These are phyloP conservation scores for Diglossa cyanea DNA, from an alignment of 2,797 vertebrate species.

Conservation along the genomic window DNA sequence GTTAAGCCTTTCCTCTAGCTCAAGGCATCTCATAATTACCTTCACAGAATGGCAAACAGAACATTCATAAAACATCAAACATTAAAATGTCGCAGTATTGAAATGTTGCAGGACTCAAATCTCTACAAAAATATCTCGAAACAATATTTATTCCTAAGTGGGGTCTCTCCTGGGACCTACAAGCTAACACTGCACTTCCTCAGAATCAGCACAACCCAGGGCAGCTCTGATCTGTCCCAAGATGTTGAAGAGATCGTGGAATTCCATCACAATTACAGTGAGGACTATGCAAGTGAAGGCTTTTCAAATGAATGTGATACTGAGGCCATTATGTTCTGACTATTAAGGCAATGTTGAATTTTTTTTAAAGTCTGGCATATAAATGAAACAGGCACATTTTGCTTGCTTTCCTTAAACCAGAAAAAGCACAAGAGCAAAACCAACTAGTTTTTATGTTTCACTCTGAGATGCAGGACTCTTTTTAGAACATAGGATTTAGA, in stretches of 20 bases:
- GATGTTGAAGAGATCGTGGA: neutral
- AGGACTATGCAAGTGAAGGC: neutral
- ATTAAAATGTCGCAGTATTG: neutral
- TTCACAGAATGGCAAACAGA: neutral
- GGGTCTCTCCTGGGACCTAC: neutral
- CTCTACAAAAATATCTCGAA: neutral
- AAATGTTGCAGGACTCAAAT: neutral
- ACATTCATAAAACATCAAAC: neutral
- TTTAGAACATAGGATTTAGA: neutral
- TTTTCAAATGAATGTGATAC: neutral
- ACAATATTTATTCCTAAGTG: neutral
- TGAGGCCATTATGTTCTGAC: neutral
- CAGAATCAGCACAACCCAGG: neutral
- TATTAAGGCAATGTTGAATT: neutral
- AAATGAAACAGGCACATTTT: neutral
- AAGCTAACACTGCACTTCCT: neutral
- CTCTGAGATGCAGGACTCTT: neutral
- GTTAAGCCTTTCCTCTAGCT: neutral
- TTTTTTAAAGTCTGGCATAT: neutral
- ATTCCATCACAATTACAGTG: neutral
- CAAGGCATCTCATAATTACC: neutral
- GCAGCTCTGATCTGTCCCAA: neutral
- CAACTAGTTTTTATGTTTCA: neutral
- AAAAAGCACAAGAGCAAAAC: neutral
- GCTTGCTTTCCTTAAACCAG: neutral